Conservation (phyloP, 2,113 vertebrate species). For the Craseonycteris thonglongyai region DNA sequence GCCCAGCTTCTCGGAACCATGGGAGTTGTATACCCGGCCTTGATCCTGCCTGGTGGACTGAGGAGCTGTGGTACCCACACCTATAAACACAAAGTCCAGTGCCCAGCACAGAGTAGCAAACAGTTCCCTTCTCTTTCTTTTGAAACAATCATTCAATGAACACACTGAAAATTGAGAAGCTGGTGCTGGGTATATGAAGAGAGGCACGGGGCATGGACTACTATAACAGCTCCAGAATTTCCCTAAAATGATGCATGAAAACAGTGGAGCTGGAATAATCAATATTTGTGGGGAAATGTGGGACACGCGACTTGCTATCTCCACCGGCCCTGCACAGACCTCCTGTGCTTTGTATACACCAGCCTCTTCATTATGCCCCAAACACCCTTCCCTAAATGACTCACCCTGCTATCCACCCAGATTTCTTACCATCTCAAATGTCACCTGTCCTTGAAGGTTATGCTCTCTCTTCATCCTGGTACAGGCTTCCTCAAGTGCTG, state of each 20-base stretch:
- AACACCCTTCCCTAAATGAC: neutral
- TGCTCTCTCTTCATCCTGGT: neutral
- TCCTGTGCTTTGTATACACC: neutral
- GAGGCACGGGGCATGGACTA: neutral
- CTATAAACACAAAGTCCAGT: neutral
- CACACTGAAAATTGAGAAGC: neutral
- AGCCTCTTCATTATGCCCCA: neutral
- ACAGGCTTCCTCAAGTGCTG: neutral
- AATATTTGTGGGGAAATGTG: neutral
- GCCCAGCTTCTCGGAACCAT: neutral
- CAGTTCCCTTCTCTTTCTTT: neutral
- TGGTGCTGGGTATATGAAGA: neutral
- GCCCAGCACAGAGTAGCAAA: neutral
- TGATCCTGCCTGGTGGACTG: neutral
- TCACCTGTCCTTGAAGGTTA: neutral
- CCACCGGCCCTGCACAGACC: neutral
- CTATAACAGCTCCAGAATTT: neutral
- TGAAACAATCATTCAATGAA: neutral
- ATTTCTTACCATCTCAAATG: neutral
- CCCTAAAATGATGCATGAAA: too few species aligned
- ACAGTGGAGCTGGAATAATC: neutral
- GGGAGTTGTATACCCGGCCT: neutral
- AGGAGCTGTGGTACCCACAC: neutral
- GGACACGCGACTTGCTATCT: accelerated
- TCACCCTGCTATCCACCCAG: neutral